Evolutionary conservation across 92 coral and sea anemone genomes (phyloP).

Genomic region (Siderastrea radians): DNA sequence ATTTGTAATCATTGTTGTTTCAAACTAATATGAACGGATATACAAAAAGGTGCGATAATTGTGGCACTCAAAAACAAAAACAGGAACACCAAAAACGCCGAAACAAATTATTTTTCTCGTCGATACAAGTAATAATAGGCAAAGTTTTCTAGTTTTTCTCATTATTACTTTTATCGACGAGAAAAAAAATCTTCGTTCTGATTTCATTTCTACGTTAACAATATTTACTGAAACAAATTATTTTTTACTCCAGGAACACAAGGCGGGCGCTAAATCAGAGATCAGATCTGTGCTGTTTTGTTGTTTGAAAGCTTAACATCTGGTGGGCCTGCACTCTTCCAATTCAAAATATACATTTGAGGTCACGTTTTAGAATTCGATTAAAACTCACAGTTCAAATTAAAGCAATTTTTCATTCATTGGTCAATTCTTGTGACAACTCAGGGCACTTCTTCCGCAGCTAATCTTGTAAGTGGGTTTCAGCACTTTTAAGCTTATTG

Average conservation of each 20-base stretch:
- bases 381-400: not conserved
- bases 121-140: no score
- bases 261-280: constrained; percentile 12
- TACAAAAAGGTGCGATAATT: not conserved
- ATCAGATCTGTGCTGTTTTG: constrained; percentile 26
- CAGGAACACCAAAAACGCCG: not conserved
- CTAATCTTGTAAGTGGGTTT: constrained; percentile 28
- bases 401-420: constrained; percentile 10
- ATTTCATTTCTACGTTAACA: not conserved
- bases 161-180: no score
- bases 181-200: no score
- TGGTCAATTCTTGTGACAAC: not conserved
- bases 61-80: not conserved
- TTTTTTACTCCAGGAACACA: constrained; percentile 4
- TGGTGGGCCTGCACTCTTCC: constrained; percentile 5
- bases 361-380: constrained; percentile 8
- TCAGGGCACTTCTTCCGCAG: constrained; percentile 9
- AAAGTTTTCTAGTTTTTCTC: no score
- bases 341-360: not conserved
- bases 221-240: not conserved
- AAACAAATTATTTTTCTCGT: not conserved
- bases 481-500: constrained; percentile 33
- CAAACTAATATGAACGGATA: constrained; percentile 1
- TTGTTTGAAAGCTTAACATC: constrained; percentile 1
- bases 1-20: constrained; percentile 11